These are phyloP conservation scores for human DNA, from an alignment of 2,113 vertebrate species.

Conservation along the genomic window DNA sequence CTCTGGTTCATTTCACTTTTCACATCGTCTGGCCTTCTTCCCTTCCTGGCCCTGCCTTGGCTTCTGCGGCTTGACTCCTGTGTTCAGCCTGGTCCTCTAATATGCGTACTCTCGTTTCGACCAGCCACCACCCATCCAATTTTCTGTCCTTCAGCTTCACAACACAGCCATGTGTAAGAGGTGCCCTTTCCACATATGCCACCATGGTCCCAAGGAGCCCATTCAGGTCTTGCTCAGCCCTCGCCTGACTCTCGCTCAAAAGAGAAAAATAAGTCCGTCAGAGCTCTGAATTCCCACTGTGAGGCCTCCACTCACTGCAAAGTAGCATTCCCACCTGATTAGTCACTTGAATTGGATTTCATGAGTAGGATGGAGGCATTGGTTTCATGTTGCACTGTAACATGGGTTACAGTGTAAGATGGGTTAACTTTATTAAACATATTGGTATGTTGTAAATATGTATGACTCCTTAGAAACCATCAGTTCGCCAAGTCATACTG, in stretches of 20 bases:
- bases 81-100: neutral
- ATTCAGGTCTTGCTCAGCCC: neutral
- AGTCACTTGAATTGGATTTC: constrained; percentile 36
- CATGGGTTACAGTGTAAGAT: too few relatives aligned
- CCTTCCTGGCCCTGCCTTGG: neutral
- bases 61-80: neutral
- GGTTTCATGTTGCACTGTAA: constrained; percentile 18
- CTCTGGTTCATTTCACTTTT: constrained; percentile 28
- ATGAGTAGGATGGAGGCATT: neutral
- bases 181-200: neutral
- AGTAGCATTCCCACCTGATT: neutral
- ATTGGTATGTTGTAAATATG: constrained; percentile 49
- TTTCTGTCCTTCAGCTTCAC: neutral
- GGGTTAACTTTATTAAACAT: constrained; percentile 58
- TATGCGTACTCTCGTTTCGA: neutral
- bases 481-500: constrained; percentile 39
- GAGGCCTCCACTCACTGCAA: constrained; percentile 1
- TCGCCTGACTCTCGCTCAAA: neutral
- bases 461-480: constrained; percentile 49
- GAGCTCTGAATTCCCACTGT: neutral
- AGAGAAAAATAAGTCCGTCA: neutral
- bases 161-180: neutral
- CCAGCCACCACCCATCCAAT: neutral
- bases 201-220: neutral
- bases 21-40: neutral